Evolutionary conservation across 2,888 invertebrate genomes (phyloP).

Genomic region (Agriopis leucophaearia): DNA sequence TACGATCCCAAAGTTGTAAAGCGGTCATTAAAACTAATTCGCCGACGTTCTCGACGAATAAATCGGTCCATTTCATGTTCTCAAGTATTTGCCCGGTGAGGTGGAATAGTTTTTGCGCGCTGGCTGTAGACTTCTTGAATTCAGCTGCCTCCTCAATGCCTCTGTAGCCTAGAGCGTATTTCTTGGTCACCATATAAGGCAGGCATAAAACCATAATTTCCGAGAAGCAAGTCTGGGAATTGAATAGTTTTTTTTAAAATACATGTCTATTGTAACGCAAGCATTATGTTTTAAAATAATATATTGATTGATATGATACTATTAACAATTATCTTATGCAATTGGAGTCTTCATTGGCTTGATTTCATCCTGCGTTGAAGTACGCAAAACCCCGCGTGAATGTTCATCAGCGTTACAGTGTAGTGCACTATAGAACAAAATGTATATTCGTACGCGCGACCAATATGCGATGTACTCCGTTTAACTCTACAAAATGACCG

Average conservation of each 20-base stretch:
- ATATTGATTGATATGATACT: background rate
- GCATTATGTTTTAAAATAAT: background rate
- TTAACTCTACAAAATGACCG: too few relatives aligned
- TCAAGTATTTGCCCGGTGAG: slow-evolving; percentile 65
- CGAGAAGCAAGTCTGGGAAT: slow-evolving; percentile 73
- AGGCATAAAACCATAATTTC: slow-evolving; percentile 71
- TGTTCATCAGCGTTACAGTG: too few relatives aligned
- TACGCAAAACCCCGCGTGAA: too few relatives aligned
- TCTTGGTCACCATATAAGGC: slow-evolving; percentile 72
- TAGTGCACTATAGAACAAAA: too few relatives aligned
- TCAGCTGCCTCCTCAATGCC: slow-evolving; percentile 46
- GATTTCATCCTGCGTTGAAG: too few relatives aligned
- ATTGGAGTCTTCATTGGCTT: too few relatives aligned
- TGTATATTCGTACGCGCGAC: too few relatives aligned
- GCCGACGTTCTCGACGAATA: slow-evolving; percentile 76
- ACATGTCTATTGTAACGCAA: background rate
- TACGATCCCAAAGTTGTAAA: slow-evolving; percentile 69
- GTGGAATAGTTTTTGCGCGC: slow-evolving; percentile 67
- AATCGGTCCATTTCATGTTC: slow-evolving; percentile 68
- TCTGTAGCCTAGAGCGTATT: slow-evolving; percentile 62
- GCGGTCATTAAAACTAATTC: slow-evolving; percentile 67
- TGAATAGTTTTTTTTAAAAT: background rate
- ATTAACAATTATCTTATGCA: too few relatives aligned
- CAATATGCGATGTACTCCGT: too few relatives aligned
- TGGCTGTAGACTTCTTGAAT: slow-evolving; percentile 51